Evolutionary conservation across 2,888 invertebrate species (phyloP), one percentile per base, ranked within the genome.

Genomic region (Agonopterix alstromeriana): DNA sequence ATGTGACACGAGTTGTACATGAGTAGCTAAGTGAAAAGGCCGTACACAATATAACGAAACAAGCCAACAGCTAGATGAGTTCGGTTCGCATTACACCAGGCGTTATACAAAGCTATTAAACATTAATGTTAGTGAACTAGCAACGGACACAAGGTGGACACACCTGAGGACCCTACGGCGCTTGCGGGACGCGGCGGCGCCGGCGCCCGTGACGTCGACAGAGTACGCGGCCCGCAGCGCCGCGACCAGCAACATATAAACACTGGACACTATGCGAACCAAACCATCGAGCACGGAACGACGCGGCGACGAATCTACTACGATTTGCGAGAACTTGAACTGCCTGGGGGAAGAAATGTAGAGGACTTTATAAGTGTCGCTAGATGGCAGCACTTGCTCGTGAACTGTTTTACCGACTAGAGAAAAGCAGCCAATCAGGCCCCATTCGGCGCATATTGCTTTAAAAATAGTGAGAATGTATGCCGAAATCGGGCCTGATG

Each of bases 241-340:
- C 47, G 70, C 57, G 53, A 63, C 53, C 60, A 78, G 56, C 63
- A 75, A 65, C 53, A 70, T 59, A 63, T 67, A 77, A 65, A 77
- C 65, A 58, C 72, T 61, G 61, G 71, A 59, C 67, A 75, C 73
- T 61, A 83, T 77, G 76, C 80, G 80, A 76, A 82, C 73, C 77
- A 84, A 77, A 77, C 77, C 76, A 65, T 71, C 71, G 54, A 72
- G 57, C 66, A 63, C 65, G 53, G 60, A 10, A 64, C 47, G 60
- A 56, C 58, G n/a, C 36, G 42, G 9, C 57, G 58, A 53, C 47
- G 60, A 54, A 54, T 66, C 72, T 58, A 84, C 73, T 67, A 79
- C 70, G 59, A 84, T 66, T 69, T 85, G 85, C 48, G 70, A 60
- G 72, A 82, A 83, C 77, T 82, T 81, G 84, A 73, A 83, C 55